Percentiles rank a stretch among this genome's conserved stretches.
These are phyloP conservation scores for Ellobius talpinus DNA, from an alignment of 2,113 vertebrate species.

Conservation along the genomic window DNA sequence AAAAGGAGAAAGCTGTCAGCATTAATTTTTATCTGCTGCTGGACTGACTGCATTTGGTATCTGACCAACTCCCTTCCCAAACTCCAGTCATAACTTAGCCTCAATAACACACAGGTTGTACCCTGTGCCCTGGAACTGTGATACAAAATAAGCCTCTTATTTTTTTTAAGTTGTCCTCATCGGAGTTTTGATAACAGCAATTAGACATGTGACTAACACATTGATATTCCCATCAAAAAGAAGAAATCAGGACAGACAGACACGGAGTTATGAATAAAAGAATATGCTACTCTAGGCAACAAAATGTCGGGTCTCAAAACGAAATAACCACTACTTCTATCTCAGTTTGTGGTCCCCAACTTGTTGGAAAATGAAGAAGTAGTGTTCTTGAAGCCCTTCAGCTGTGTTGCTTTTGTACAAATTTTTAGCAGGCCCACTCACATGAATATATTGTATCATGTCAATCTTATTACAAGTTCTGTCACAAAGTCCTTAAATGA, in stretches of 20 bases:
- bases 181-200: not conserved
- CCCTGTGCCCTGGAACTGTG: not conserved
- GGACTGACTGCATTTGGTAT: not conserved
- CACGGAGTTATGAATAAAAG: not conserved
- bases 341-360: not conserved
- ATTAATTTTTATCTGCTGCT: not conserved
- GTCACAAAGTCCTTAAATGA: not conserved
- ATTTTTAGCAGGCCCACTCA: not conserved
- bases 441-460: accelerated
- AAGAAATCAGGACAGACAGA: not conserved
- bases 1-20: not conserved
- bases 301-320: not conserved
- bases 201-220: not conserved
- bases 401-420: not conserved
- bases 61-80: not conserved
- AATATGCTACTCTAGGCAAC: not conserved
- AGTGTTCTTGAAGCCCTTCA: not conserved
- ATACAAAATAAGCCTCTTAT: not conserved
- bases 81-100: not conserved
- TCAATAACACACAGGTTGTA: not conserved
- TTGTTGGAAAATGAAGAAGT: not conserved
- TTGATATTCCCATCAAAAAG: not conserved
- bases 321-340: not conserved
- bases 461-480: not conserved
- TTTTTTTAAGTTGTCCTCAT: not conserved